A percentile compares a stretch with the other conserved stretches of the same genome.
Conservation (phyloP, 2,113 vertebrate genomes). For the Aptenodytes patagonicus region DNA sequence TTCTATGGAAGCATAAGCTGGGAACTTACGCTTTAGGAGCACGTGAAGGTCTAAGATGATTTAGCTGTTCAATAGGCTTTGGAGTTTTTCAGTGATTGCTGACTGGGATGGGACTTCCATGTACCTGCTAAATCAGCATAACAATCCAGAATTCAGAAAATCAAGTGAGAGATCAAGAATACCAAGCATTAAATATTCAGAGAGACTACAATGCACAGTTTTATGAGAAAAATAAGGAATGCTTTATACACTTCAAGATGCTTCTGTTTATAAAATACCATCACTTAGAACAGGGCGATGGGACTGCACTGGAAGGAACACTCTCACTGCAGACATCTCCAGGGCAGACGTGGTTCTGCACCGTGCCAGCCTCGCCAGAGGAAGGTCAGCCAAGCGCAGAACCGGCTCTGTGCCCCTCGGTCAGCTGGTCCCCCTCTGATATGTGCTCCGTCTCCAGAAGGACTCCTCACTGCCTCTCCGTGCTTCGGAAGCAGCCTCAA, state of each 20-base stretch:
- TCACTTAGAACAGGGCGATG: constrained; percentile 12
- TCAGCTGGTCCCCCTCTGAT: neutral
- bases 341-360: neutral
- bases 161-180: constrained; percentile 10
- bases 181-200: constrained; percentile 25
- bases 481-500: neutral
- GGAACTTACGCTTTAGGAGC: neutral
- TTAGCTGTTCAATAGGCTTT: constrained; percentile 37
- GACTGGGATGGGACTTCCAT: constrained; percentile 2
- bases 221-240: constrained; percentile 69
- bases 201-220: constrained; percentile 57
- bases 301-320: neutral
- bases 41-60: neutral
- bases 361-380: neutral
- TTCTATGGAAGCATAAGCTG: neutral
- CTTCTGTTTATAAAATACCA: constrained; percentile 36
- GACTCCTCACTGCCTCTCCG: neutral
- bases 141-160: constrained; percentile 8
- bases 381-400: neutral
- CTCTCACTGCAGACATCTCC: neutral
- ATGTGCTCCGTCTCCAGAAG: neutral
- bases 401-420: neutral
- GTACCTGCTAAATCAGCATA: constrained; percentile 34
- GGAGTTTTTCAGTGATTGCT: constrained; percentile 19
- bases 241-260: constrained; percentile 52